A percentile compares a stretch with the other conserved stretches of the same genome.
These are phyloP conservation scores for Puffinus mauretanicus DNA, from an alignment of 2,113 vertebrate genomes.

Conservation along the genomic window DNA sequence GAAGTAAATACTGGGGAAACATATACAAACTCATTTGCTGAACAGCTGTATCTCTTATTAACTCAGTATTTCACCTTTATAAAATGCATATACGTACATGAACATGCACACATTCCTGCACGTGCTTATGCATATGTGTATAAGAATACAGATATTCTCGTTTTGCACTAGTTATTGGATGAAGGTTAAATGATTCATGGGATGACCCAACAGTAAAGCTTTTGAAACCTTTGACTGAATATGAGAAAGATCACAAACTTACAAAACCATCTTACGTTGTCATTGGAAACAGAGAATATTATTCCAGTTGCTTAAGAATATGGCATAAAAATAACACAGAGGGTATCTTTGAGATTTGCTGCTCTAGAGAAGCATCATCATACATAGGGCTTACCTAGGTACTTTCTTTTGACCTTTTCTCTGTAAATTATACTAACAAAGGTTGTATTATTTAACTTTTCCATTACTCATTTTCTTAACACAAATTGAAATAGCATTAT, in stretches of 20 bases:
- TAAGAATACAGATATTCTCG: background rate
- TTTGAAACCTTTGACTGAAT: background rate
- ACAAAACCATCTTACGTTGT: background rate
- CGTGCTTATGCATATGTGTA: background rate
- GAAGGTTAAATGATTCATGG: background rate
- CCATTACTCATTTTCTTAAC: background rate
- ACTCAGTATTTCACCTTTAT: background rate
- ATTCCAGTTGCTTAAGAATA: background rate
- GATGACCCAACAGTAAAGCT: background rate
- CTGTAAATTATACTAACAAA: background rate
- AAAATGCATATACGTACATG: background rate
- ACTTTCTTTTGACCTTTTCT: background rate
- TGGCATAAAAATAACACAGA: background rate
- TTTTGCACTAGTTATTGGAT: background rate
- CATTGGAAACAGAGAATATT: background rate
- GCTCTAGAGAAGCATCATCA: background rate
- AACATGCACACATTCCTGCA: background rate
- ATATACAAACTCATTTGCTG: background rate
- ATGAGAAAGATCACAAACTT: background rate
- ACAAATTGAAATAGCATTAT: background rate
- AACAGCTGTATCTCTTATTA: background rate
- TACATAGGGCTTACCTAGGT: background rate
- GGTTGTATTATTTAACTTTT: background rate
- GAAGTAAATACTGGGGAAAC: background rate
- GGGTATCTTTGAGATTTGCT: background rate